Evolutionary conservation across 2,888 invertebrate genomes (phyloP), one percentile per base, ranked within the genome.

Genomic region (Tillus elongatus): DNA sequence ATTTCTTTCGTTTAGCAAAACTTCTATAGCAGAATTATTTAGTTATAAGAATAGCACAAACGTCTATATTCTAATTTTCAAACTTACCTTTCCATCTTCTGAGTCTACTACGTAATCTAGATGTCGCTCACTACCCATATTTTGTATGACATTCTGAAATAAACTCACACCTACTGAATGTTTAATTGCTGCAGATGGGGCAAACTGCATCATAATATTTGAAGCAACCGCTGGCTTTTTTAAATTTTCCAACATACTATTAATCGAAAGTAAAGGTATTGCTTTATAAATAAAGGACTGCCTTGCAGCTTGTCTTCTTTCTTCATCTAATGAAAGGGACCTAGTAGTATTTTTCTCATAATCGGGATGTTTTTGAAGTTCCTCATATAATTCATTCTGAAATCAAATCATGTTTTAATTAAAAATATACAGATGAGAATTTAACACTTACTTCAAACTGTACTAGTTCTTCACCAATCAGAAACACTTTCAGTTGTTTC

Each of bases 71-170:
- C 2, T 32, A 13, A 19, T 34, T 36, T 13, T 15, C 14, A 24
- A 33, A 45, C 42, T 39, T 51, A 62, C 62, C 42, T 56, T 55
- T 30, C 54, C 55, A n/a, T 54, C 45, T 28, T 53, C 44, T 10
- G 59, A 45, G 14, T 66, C 70, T 29, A 70, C 71, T 1, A 77
- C 58, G 42, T 73, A 69, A 24, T 73, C 67, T 28, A 63, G 64
- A 50, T 83, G 77, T 31, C 82, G 73, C 1, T 72, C 69, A 2
- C 74, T 74, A 0, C 84, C 85, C 43, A 79, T 69, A 6, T 77
- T 73, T 31, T 74, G 65, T 29, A 85, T 66, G 0, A 76, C 73
- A 51, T 74, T 79, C 4, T 73, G 67, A 54, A 82, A 82, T 68
- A 85, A 73, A 4, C 74, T 70, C 56, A 46, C 39, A 0, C 79